Evolutionary conservation across 2,888 invertebrate species (phyloP).

Genomic region (Phlogophora meticulosa): DNA sequence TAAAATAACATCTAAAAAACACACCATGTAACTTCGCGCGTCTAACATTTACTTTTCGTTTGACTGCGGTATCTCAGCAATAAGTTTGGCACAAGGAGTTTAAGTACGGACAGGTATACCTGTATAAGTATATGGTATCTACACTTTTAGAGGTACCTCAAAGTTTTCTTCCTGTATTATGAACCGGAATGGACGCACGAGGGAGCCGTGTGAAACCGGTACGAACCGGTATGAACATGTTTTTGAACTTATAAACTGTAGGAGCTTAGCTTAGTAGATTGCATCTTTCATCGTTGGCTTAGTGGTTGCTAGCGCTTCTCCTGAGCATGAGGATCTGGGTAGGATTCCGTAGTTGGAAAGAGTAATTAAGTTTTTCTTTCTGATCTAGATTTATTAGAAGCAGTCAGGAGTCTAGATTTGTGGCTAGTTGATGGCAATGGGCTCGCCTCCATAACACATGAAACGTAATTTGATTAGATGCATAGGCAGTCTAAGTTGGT

Average conservation of each 20-base stretch:
- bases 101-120: constrained; percentile 26
- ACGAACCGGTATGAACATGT: neutral
- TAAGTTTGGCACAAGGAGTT: constrained; percentile 43
- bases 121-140: neutral
- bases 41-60: constrained; percentile 18
- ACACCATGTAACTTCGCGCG: constrained; percentile 20
- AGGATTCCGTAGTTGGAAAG: no score
- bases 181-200: neutral
- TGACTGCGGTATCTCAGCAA: constrained; percentile 32
- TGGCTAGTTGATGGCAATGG: no score
- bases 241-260: constrained; percentile 3
- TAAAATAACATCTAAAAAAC: constrained; percentile 41
- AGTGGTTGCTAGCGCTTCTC: neutral
- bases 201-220: neutral
- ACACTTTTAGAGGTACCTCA: constrained; percentile 18
- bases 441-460: no score
- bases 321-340: no score
- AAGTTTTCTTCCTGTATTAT: constrained; percentile 28
- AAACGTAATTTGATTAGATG: no score
- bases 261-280: no score
- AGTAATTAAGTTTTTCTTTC: no score
- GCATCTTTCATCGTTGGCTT: neutral
- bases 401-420: no score
- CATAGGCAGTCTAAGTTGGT: no score
- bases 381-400: no score